Conservation (phyloP, 2,113 vertebrate species). For the Jaculus jaculus region DNA sequence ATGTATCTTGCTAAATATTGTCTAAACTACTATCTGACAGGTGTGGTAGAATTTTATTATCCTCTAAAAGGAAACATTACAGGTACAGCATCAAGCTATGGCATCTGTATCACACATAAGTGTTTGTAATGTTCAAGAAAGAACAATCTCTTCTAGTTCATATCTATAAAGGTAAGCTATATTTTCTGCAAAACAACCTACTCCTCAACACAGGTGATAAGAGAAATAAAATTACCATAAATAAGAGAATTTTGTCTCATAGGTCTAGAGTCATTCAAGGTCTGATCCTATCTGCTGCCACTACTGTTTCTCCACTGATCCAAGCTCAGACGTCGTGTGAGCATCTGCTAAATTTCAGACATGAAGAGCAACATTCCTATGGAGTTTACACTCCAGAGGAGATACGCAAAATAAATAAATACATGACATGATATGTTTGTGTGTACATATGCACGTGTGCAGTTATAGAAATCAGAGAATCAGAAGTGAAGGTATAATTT, state of each 20-base stretch:
- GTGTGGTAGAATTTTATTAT: not conserved
- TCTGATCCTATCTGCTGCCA: not conserved
- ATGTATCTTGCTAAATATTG: not conserved
- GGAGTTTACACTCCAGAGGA: not conserved
- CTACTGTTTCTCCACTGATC: not conserved
- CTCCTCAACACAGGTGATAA: conserved; percentile 34
- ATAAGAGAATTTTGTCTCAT: not conserved
- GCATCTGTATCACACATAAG: not conserved
- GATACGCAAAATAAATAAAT: not conserved
- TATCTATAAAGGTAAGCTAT: conserved; percentile 5
- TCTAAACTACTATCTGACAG: not conserved
- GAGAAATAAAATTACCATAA: conserved; percentile 19
- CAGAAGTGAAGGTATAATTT: not conserved
- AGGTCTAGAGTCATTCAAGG: not conserved
- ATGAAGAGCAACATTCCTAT: not conserved
- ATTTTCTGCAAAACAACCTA: not conserved
- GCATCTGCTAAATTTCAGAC: not conserved
- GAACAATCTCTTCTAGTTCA: conserved; percentile 20
- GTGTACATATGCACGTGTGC: not conserved
- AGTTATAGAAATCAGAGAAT: not conserved
- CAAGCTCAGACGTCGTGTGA: not conserved
- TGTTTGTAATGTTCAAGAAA: not conserved
- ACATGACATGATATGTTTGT: not conserved
- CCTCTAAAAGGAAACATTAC: not conserved
- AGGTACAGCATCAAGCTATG: not conserved